A percentile compares a stretch with the other conserved stretches of the same genome.
These are phyloP conservation scores for Drosophila albomicans DNA, from an alignment of 1,140 invertebrate species.

Conservation along the genomic window DNA sequence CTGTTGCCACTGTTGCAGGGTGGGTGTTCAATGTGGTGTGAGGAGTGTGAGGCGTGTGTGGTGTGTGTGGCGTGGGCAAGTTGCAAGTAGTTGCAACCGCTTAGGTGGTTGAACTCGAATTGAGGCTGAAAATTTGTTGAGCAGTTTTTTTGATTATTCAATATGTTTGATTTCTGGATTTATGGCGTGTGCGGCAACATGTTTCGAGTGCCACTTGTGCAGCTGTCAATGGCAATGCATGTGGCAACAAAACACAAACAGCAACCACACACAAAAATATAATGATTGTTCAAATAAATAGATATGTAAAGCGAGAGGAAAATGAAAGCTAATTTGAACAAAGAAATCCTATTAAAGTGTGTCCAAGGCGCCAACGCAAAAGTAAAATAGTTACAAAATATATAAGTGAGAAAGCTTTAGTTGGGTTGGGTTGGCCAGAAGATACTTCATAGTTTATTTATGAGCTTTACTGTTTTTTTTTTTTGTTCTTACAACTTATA, in stretches of 20 bases:
- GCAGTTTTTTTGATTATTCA: slow-evolving; percentile 77
- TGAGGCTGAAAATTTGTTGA: slow-evolving; percentile 37
- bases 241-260: slow-evolving; percentile 30
- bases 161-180: slow-evolving; percentile 80
- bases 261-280: neutral
- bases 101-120: slow-evolving; percentile 11
- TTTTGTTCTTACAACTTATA: too few species aligned
- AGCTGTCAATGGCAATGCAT: slow-evolving; percentile 60
- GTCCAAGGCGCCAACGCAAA: slow-evolving; percentile 56
- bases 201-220: slow-evolving; percentile 59
- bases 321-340: slow-evolving; percentile 69
- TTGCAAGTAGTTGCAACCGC: neutral
- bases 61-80: neutral
- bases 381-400: slow-evolving; percentile 19
- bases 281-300: neutral
- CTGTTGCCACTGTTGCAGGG: slow-evolving; percentile 19
- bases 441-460: too few species aligned
- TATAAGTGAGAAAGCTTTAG: too few species aligned
- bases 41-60: slow-evolving; percentile 14
- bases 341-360: slow-evolving; percentile 66
- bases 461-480: too few species aligned
- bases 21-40: slow-evolving; percentile 10
- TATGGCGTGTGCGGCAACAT: slow-evolving; percentile 50
- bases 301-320: slow-evolving; percentile 28
- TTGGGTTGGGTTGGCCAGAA: too few species aligned